These are phyloP conservation scores for Diplodus puntazzo DNA, from an alignment of 2,797 vertebrate species.

Conservation along the genomic window DNA sequence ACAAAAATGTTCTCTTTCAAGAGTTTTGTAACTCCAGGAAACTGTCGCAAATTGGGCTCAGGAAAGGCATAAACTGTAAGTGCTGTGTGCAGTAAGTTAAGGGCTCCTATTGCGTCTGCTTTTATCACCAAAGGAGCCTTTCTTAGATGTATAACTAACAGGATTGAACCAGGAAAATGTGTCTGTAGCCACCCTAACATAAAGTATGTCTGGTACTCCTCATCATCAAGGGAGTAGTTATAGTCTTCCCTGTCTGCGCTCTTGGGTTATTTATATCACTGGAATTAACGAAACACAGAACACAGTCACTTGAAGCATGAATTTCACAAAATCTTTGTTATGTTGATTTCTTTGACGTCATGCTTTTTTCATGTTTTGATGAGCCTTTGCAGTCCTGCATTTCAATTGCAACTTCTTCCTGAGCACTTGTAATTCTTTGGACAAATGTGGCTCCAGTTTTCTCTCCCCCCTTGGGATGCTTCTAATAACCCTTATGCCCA, in stretches of 20 bases:
- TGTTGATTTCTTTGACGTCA: conserved; percentile 13
- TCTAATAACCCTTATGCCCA: background rate
- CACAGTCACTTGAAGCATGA: background rate
- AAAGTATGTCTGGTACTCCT: conserved; percentile 40
- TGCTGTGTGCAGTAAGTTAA: conserved; percentile 17
- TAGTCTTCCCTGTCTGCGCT: conserved; percentile 2
- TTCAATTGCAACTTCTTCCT: conserved; percentile 6
- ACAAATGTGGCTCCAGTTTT: conserved; percentile 22
- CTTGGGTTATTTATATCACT: conserved; percentile 25
- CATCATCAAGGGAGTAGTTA: conserved; percentile 46
- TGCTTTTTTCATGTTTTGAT: conserved; percentile 1
- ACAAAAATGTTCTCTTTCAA: conserved; percentile 66
- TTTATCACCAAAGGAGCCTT: conserved; percentile 39
- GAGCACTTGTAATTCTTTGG: conserved; percentile 1
- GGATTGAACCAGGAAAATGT: conserved; percentile 15
- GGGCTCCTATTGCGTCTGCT: conserved; percentile 18
- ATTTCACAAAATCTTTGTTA: conserved; percentile 7
- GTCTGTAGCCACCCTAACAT: conserved; percentile 23
- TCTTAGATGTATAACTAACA: conserved; percentile 18
- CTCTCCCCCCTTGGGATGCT: background rate
- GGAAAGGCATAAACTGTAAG: conserved; percentile 41
- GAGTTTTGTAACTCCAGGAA: conserved; percentile 71
- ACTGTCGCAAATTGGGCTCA: conserved; percentile 65
- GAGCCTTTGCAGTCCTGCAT: conserved; percentile 6
- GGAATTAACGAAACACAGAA: conserved; percentile 8